Base-by-base conservation (phyloP, 2,113 vertebrate genomes). In the Mungos mungo region DNA sequence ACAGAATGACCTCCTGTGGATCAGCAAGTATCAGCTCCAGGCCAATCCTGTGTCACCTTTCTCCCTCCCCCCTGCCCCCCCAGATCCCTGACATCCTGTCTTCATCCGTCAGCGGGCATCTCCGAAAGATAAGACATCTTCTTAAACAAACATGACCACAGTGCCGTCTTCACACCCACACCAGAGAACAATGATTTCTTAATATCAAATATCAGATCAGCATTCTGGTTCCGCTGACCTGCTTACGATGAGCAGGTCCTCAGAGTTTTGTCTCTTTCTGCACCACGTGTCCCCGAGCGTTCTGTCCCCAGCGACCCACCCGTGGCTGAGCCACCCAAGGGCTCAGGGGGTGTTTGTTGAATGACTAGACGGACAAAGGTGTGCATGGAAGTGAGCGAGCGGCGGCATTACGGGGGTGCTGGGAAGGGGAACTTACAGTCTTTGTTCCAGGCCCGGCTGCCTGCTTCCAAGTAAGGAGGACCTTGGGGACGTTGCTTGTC, bases 111-210 rank as follows among this genome's bases (percentile, higher is more conserved):
- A 81, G 41, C 38, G 72, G 29, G 16, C 54, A 47, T 92, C 77
- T 50, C 77, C 54, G 3, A 91, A 31, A 88, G 93, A 85, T 68
- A 29, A 88, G 93, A 77, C 65, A 52, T 25, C 76, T 41, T 25
- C 76, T 25, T 45, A 66, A 92, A 41, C 27, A 83, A 41, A 72
- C 66, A 38, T 11, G 47, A 83, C 41, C 27, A 13, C 87, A 33
- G 12, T 23, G 54, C 68, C 83, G 0, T 31, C 35, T 35, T 35
- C 74, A 27, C 52, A 29, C 72, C 21, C n/a, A 47, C 50, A 60
- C 38, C 9, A 29, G 15, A 57, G 66, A 68, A 33, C 54, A 8
- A n/a, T 23, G 15, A 57, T 66, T 68, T 45, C 86, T 57, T 47
- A 15, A 11, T 76, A 27, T 38, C 35, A 60, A 19, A n/a, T 76